Conservation (phyloP, 2,797 vertebrate genomes). For the Dendrocincla tyrannina region DNA sequence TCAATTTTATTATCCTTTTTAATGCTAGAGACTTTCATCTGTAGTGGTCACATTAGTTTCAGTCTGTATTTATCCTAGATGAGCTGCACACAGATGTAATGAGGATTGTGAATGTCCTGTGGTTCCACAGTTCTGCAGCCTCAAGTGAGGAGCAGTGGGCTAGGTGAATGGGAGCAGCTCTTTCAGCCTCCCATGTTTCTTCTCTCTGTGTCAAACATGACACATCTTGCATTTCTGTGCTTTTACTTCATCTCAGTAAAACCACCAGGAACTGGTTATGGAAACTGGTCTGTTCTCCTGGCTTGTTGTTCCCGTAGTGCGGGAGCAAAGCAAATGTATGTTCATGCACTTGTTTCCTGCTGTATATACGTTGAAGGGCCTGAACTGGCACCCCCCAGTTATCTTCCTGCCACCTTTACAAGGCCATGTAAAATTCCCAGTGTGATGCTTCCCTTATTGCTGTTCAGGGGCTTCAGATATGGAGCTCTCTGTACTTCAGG, state of each 20-base stretch:
- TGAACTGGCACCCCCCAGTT: not conserved
- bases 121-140: not conserved
- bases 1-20: not conserved
- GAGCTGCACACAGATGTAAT: not conserved
- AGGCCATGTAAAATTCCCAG: not conserved
- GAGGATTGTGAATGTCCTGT: not conserved
- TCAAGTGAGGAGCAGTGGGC: not conserved
- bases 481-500: not conserved
- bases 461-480: not conserved
- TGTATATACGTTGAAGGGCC: not conserved
- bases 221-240: not conserved
- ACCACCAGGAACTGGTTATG: not conserved
- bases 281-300: not conserved
- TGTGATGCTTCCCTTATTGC: not conserved
- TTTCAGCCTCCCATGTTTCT: not conserved
- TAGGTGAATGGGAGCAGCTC: not conserved
- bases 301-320: not conserved
- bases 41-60: not conserved
- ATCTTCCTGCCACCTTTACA: not conserved
- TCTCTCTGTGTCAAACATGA: not conserved
- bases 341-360: not conserved
- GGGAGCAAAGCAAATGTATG: rapidly evolving
- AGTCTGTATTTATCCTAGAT: not conserved
- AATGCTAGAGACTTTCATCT: not conserved
- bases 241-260: not conserved